A percentile compares a stretch with the other conserved stretches of the same genome.
phyloP scores from a whole-genome alignment of 2,888 invertebrate genomes.

The Dascillus cervinus region DNA sequence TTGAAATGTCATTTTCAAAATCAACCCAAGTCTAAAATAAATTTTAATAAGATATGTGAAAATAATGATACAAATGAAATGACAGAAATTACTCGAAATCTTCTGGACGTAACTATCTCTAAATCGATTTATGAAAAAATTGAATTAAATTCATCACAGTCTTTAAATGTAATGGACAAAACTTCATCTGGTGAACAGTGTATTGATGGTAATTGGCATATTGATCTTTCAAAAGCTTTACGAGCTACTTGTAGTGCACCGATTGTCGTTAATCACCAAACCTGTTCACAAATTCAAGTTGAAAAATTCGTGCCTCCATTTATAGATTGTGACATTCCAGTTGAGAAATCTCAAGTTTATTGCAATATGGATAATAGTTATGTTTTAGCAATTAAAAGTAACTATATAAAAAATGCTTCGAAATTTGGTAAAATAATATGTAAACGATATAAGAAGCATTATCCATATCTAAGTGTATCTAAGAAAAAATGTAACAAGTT shows the following conservation, averaged over 20 bases:
- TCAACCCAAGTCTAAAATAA: too few relatives aligned
- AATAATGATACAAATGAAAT: too few relatives aligned
- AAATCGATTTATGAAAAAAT: not conserved
- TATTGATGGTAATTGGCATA: conserved; percentile 24
- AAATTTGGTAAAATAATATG: conserved; percentile 44
- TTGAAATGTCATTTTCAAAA: too few relatives aligned
- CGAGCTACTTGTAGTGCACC: conserved; percentile 24
- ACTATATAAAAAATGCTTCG: conserved; percentile 34
- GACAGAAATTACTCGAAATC: conserved; percentile 2
- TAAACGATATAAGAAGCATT: conserved; percentile 17
- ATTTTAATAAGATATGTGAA: too few relatives aligned
- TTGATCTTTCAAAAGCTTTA: conserved; percentile 43
- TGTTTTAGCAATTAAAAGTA: conserved; percentile 17
- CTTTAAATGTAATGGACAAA: conserved; percentile 4
- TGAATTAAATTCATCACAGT: not conserved
- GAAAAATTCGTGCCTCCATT: conserved; percentile 36
- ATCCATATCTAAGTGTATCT: conserved; percentile 5
- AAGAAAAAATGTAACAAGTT: conserved; percentile 18
- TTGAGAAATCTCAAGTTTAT: conserved; percentile 9
- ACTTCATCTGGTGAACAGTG: not conserved
- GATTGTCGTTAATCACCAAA: conserved; percentile 1
- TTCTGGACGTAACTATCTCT: not conserved
- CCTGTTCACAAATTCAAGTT: conserved; percentile 1
- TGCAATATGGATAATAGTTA: conserved; percentile 31
- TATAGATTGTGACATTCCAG: conserved; percentile 33